Evolutionary conservation across 2,113 vertebrate genomes (phyloP).

Genomic region (Ardeotis arabs): DNA sequence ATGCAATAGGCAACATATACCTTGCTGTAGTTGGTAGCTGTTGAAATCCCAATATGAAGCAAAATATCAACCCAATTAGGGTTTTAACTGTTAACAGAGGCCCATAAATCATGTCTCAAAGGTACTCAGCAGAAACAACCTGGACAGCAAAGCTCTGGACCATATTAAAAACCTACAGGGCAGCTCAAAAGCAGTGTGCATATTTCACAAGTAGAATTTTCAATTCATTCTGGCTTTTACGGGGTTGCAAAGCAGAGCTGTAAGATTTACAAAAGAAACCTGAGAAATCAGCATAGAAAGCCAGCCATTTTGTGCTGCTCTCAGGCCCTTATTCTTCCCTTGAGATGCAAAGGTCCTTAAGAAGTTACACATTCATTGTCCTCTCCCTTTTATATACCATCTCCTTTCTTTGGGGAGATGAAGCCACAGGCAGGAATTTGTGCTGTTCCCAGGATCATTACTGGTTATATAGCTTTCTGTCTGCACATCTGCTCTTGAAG

Average conservation of each 20-base stretch:
- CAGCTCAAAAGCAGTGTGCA: background rate
- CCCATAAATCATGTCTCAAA: background rate
- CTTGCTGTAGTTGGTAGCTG: background rate
- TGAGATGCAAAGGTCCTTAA: background rate
- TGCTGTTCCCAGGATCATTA: background rate
- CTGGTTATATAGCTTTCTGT: background rate
- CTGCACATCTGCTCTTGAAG: background rate
- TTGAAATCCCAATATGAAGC: conserved; percentile 22
- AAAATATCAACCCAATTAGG: conserved; percentile 23
- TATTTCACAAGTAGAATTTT: background rate
- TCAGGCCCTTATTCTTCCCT: background rate
- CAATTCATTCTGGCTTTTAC: background rate
- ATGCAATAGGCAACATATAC: background rate
- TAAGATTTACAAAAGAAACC: background rate
- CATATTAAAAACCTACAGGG: background rate
- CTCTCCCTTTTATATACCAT: background rate
- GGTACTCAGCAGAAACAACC: background rate
- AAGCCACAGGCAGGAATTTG: background rate
- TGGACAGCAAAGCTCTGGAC: background rate
- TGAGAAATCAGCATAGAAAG: background rate
- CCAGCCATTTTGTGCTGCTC: background rate
- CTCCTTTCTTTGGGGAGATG: background rate
- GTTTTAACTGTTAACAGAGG: background rate
- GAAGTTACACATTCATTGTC: background rate
- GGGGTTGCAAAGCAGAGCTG: background rate